These are phyloP conservation scores for Solea solea DNA, from an alignment of 2,113 vertebrate genomes.

Conservation along the genomic window DNA sequence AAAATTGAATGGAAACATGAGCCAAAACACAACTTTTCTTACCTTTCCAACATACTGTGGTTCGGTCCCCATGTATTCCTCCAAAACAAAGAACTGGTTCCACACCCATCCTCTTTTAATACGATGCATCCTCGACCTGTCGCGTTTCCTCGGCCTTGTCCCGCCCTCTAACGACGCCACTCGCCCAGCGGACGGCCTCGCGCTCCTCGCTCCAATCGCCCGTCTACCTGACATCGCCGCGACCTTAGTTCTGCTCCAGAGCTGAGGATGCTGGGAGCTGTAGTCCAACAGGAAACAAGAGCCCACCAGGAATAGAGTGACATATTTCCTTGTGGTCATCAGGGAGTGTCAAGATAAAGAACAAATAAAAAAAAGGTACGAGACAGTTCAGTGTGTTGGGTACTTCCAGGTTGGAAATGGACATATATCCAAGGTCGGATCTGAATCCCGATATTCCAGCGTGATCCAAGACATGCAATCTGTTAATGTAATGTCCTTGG, in stretches of 20 bases:
- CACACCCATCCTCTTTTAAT: constrained; percentile 97
- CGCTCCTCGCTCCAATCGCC: neutral
- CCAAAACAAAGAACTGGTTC: constrained; percentile 98
- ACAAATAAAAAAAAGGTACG: constrained; percentile 6
- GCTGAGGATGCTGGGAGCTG: constrained; percentile 84
- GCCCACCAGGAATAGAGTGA: constrained; percentile 88
- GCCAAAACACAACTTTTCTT: constrained; percentile 50
- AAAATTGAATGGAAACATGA: too few relatives aligned
- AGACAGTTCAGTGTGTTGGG: neutral
- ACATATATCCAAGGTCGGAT: constrained; percentile 22
- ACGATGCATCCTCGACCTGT: constrained; percentile 69
- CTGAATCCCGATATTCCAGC: neutral
- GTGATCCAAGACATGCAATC: neutral
- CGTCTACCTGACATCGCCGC: neutral
- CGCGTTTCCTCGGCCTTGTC: constrained; percentile 46
- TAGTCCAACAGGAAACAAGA: constrained; percentile 92
- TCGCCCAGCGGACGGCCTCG: neutral
- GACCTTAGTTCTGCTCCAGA: constrained; percentile 49
- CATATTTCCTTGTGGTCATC: constrained; percentile 96
- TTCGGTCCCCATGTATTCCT: constrained; percentile 96
- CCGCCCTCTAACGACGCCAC: neutral
- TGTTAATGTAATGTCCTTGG: neutral
- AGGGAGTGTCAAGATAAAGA: constrained; percentile 67
- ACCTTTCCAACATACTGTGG: constrained; percentile 97
- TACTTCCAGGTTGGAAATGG: constrained; percentile 24